Evolutionary conservation across 2,113 vertebrate genomes (phyloP).

Genomic region (Urocolius indicus): DNA sequence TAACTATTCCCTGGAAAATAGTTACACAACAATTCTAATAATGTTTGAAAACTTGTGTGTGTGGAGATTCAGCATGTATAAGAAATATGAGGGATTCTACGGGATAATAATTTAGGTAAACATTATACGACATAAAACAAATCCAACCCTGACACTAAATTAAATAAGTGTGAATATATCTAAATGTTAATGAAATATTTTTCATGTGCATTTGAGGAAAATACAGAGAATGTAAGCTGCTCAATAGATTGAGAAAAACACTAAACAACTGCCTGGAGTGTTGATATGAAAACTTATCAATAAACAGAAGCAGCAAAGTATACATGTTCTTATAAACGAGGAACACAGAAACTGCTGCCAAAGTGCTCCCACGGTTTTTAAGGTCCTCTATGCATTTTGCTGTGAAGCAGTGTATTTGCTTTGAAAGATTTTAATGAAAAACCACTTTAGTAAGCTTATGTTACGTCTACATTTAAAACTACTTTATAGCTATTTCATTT

Average conservation of each 20-base stretch:
- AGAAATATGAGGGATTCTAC: neutral
- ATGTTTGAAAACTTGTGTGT: neutral
- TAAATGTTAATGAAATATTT: neutral
- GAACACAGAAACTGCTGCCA: neutral
- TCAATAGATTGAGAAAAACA: neutral
- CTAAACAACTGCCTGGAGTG: neutral
- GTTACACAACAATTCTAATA: neutral
- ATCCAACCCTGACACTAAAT: neutral
- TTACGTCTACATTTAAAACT: neutral
- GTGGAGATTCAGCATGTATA: neutral
- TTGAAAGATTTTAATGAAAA: neutral
- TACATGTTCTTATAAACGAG: neutral
- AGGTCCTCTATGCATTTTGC: neutral
- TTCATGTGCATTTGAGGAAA: neutral
- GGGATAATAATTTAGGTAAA: neutral
- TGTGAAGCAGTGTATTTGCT: neutral
- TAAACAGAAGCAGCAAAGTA: neutral
- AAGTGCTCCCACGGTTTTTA: neutral
- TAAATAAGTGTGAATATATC: neutral
- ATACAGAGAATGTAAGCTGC: neutral
- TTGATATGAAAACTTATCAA: neutral
- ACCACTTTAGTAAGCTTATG: neutral
- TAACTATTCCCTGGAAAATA: neutral
- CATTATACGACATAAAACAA: neutral
- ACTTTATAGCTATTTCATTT: neutral